Evolutionary conservation across 2,113 vertebrate genomes (phyloP).

Genomic region (Spizaetus ornatus): DNA sequence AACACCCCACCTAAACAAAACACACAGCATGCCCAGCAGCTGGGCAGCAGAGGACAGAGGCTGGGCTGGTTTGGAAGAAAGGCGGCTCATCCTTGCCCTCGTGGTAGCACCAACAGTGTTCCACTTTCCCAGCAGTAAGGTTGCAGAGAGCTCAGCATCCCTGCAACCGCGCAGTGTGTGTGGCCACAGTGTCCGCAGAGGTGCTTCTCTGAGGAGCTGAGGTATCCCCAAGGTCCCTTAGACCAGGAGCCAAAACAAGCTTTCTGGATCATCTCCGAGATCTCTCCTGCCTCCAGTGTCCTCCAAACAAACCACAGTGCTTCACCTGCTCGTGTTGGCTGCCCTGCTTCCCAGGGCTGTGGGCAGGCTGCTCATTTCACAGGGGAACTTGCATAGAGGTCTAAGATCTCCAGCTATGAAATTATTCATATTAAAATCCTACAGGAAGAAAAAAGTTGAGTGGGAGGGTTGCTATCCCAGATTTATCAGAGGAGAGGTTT

Average conservation of each 20-base stretch:
- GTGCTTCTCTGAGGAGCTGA: neutral
- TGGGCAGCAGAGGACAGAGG: neutral
- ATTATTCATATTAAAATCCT: neutral
- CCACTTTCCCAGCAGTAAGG: neutral
- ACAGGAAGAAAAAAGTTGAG: neutral
- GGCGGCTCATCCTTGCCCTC: neutral
- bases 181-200: neutral
- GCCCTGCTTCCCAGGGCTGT: neutral
- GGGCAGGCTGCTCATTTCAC: neutral
- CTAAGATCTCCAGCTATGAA: neutral
- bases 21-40: accelerated
- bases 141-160: neutral
- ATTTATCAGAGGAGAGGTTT: neutral
- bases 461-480: neutral
- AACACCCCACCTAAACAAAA: neutral
- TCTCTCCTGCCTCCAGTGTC: neutral
- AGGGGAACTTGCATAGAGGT: neutral
- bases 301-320: neutral
- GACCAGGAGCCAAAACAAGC: neutral
- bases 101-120: neutral
- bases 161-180: accelerated
- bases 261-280: neutral
- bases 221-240: neutral
- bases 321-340: neutral
- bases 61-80: neutral